Base-by-base conservation (phyloP, 2,113 vertebrate genomes). In the Merops nubicus region DNA sequence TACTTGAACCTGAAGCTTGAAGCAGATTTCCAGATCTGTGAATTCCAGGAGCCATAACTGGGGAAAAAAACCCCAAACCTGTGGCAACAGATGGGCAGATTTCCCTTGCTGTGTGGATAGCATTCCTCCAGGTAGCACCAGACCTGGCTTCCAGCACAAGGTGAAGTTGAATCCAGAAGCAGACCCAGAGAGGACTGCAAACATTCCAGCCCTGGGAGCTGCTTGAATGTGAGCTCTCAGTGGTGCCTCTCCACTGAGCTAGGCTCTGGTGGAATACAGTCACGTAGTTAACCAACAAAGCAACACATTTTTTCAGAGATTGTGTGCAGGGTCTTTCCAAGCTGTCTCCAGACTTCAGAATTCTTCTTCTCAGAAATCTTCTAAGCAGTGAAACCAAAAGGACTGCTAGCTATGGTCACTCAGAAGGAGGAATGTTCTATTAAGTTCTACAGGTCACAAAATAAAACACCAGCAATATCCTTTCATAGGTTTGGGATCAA, bases 51-150 rank as follows among this genome's bases (percentile, higher is more conserved):
- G 40, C 65, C 2, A 0, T 54, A 79, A 78, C 12, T 79, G 43
- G 13, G 9, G 47, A 43, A 20, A n/a, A 36, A 13, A 0, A 2
- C 16, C 25, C 3, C 5, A 8, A 11, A 26, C 28, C 11, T 31
- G 7, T 40, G 34, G 63, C 29, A 83, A 23, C 14, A 50, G n/a
- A 38, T 4, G 6, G 29, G 22, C 22, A 38, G 16, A 36, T 22
- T 65, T 75, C 21, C 8, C 2, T 15, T 59, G 34, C 50, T 42
- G 12, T 20, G 9, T 83, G 50, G 20, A 9, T 43, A 70, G 31
- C 38, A 26, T 67, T 91, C 57, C 36, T 63, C 15, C 53, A 76
- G 68, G 67, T 77, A 80, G 57, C 47, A 62, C 28, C 20, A 33
- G 3, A 56, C n/a, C 45, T 89, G 56, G 11, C 31, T 84, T 91